These are phyloP conservation scores for Augochlorella aurata DNA, from an alignment of 2,888 invertebrate species.

Conservation along the genomic window DNA sequence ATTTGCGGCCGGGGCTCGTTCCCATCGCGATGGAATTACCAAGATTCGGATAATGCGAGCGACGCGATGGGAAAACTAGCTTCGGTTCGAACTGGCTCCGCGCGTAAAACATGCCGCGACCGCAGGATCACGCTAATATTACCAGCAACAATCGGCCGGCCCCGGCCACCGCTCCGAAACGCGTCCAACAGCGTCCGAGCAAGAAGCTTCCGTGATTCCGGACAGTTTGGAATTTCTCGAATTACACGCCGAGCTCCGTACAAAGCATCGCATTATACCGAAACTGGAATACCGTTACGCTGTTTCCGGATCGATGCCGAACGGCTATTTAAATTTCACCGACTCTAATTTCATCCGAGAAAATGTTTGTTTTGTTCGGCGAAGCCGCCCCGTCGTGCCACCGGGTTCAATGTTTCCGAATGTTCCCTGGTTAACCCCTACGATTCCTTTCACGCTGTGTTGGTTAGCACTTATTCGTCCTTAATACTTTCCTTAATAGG, in stretches of 20 bases:
- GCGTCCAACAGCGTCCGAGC: conserved; percentile 20
- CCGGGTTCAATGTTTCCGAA: not conserved
- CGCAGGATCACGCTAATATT: not conserved
- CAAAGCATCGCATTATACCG: conserved; percentile 25
- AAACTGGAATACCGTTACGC: not conserved
- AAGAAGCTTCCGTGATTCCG: conserved; percentile 39
- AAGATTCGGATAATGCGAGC: not conserved
- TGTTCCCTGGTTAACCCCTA: not conserved
- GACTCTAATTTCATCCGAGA: not conserved
- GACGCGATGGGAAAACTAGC: not conserved
- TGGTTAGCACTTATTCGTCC: too few species aligned
- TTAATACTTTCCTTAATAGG: too few species aligned
- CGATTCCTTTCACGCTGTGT: too few species aligned
- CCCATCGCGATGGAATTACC: not conserved
- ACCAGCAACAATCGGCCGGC: too few species aligned
- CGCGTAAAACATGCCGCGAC: not conserved
- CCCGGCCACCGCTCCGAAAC: conserved; percentile 15
- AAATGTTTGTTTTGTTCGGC: conserved; percentile 19
- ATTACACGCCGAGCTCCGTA: conserved; percentile 19
- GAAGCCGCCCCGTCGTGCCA: not conserved
- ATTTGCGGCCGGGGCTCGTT: not conserved
- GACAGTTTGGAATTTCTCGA: conserved; percentile 47
- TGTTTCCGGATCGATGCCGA: conserved; percentile 10
- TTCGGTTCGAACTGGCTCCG: not conserved
- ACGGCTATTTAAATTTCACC: conserved; percentile 3